Evolutionary conservation across 1,140 invertebrate species (phyloP).

Genomic region (Hyphantria cunea): DNA sequence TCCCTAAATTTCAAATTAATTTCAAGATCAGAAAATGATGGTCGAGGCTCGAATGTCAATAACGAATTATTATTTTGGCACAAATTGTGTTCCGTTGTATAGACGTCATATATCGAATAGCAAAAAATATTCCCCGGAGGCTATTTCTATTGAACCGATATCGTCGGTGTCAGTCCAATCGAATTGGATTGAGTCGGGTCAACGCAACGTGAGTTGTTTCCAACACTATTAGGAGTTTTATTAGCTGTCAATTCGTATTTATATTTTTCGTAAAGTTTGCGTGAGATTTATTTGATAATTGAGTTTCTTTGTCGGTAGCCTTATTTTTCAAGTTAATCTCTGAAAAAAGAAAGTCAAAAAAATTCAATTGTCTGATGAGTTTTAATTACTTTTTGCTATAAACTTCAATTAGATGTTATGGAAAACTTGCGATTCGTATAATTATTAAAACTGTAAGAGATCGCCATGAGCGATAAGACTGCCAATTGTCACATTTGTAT

Average conservation of each 20-base stretch:
- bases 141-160: conserved; percentile 44
- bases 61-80: conserved; percentile 30
- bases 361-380: too few relatives aligned
- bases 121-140: conserved; percentile 35
- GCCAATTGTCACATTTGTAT: too few relatives aligned
- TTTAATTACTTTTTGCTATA: too few relatives aligned
- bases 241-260: conserved; percentile 43
- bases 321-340: neutral
- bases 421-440: too few relatives aligned
- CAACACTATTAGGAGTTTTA: conserved; percentile 51
- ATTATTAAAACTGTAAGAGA: too few relatives aligned
- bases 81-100: conserved; percentile 36
- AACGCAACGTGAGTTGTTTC: conserved; percentile 45
- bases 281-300: conserved; percentile 30
- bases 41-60: conserved; percentile 31
- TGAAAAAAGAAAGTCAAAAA: too few relatives aligned
- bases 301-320: conserved; percentile 33
- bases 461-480: too few relatives aligned
- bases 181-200: conserved; percentile 57
- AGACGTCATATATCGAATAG: conserved; percentile 33
- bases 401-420: too few relatives aligned
- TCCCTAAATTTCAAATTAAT: conserved; percentile 48
- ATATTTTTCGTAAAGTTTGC: conserved; percentile 28
- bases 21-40: conserved; percentile 34
- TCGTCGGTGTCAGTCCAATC: conserved; percentile 48